Evolutionary conservation across 2,888 invertebrate genomes (phyloP).

Genomic region (Hydriomena furcata): DNA sequence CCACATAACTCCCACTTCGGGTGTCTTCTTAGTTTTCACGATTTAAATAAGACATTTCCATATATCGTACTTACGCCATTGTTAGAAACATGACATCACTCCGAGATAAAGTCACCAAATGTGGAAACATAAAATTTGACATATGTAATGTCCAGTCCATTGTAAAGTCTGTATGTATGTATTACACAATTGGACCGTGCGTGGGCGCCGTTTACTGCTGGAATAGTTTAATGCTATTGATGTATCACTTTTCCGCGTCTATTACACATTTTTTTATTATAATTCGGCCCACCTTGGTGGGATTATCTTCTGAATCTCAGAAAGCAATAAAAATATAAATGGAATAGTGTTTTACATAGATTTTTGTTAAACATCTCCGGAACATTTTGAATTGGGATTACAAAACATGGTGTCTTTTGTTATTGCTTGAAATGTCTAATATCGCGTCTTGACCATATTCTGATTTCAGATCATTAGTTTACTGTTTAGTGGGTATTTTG

Average conservation of each 20-base stretch:
- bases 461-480: no score
- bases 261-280: slow-evolving; percentile 36
- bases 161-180: slow-evolving; percentile 33
- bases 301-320: slow-evolving; percentile 8
- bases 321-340: background rate
- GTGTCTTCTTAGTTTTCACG: background rate
- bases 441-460: no score
- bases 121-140: slow-evolving; percentile 38
- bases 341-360: background rate
- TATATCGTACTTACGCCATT: slow-evolving; percentile 27
- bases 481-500: no score
- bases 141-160: slow-evolving; percentile 30
- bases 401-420: no score
- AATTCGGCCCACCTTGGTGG: slow-evolving; percentile 23
- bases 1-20: slow-evolving; percentile 5
- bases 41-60: slow-evolving; percentile 27
- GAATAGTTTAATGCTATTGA: slow-evolving; percentile 47
- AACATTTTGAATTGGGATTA: no score
- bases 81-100: slow-evolving; percentile 36
- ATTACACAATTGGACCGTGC: slow-evolving; percentile 50
- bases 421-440: no score
- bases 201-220: slow-evolving; percentile 51
- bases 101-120: slow-evolving; percentile 35
- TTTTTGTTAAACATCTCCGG: no score
- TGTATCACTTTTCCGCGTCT: slow-evolving; percentile 35